phyloP scores from a whole-genome alignment of 2,888 invertebrate genomes.

The Sarcophaga variegata region DNA sequence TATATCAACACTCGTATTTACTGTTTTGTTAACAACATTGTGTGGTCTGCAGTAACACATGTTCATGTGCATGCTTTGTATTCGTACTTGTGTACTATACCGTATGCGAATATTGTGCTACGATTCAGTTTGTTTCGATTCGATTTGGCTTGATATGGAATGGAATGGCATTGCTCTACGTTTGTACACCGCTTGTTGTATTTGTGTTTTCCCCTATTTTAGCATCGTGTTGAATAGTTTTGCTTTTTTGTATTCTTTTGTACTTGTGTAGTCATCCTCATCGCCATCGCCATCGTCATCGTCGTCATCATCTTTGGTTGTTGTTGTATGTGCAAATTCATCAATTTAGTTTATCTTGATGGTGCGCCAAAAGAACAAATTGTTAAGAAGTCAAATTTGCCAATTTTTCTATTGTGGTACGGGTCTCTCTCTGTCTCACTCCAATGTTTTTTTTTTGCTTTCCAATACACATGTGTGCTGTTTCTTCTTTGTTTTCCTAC shows the following conservation, averaged over 20 bases:
- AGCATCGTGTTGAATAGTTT: conserved; percentile 59
- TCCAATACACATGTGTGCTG: too few species aligned
- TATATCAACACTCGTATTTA: neutral
- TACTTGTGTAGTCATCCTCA: conserved; percentile 30
- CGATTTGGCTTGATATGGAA: too few species aligned
- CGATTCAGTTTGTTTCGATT: too few species aligned
- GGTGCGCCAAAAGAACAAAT: conserved; percentile 68
- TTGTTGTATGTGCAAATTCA: conserved; percentile 72
- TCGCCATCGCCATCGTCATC: conserved; percentile 1
- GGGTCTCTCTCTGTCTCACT: neutral
- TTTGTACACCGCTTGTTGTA: neutral
- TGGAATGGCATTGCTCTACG: too few species aligned
- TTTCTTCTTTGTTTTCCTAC: neutral
- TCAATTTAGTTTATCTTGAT: conserved; percentile 78
- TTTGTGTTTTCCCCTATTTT: conserved; percentile 36
- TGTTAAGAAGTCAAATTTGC: conserved; percentile 69
- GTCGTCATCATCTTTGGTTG: conserved; percentile 7
- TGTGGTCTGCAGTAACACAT: conserved; percentile 49
- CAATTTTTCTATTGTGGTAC: conserved; percentile 61
- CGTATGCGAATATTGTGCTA: neutral
- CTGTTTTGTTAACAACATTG: conserved; percentile 34
- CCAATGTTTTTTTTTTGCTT: conserved; percentile 10
- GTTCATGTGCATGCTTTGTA: neutral
- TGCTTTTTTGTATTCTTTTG: conserved; percentile 26
- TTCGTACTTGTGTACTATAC: neutral